Evolutionary conservation across 2,797 vertebrate genomes (phyloP).

Genomic region (Liparis tanakae): DNA sequence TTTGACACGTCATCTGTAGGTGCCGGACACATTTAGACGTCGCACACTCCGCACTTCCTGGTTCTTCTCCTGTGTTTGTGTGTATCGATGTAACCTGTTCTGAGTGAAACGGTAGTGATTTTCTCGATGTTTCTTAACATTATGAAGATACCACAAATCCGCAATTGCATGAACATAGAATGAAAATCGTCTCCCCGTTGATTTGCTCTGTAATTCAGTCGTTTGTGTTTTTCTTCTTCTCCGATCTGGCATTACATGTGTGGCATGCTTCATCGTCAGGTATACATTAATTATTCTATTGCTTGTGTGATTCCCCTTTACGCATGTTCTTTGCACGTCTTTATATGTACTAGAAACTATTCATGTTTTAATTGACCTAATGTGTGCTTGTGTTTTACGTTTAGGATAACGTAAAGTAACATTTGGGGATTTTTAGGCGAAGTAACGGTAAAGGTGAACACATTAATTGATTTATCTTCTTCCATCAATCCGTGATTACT

Average conservation of each 20-base stretch:
- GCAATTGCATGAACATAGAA: neutral
- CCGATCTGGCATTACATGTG: neutral
- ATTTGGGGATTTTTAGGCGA: neutral
- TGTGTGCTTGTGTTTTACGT: neutral
- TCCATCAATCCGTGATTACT: neutral
- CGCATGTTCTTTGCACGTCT: neutral
- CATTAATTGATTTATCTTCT: neutral
- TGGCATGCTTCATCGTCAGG: conserved; percentile 72
- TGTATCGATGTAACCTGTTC: conserved; percentile 23
- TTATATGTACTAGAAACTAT: neutral
- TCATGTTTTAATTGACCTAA: neutral
- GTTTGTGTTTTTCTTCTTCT: conserved; percentile 22
- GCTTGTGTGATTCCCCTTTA: neutral
- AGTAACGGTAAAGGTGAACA: neutral
- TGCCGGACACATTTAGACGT: conserved; percentile 72
- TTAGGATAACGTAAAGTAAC: neutral
- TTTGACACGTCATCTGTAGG: conserved; percentile 84
- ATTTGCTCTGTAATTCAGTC: conserved; percentile 10
- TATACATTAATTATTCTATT: conserved; percentile 47
- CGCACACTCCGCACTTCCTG: conserved; percentile 66
- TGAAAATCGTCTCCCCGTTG: neutral
- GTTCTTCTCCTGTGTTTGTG: conserved; percentile 38
- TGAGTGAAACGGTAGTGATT: conserved; percentile 41
- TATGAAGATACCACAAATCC: neutral
- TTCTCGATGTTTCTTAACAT: neutral